phyloP scores from a whole-genome alignment of 1,140 invertebrate genomes.

The Antheraea pernyi region DNA sequence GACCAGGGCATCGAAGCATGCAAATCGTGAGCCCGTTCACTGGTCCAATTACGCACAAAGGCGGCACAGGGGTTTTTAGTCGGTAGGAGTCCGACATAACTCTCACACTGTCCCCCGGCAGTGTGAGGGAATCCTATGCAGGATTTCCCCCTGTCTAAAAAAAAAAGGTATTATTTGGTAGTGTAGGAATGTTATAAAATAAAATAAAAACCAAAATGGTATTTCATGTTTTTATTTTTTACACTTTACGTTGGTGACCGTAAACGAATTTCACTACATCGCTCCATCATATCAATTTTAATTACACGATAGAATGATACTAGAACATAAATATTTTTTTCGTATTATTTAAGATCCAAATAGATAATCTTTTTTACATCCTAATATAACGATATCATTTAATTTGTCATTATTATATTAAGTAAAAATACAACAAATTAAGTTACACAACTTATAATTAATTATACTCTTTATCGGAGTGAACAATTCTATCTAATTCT shows the following conservation, averaged over 20 bases:
- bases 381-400: constrained; percentile 78
- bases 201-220: constrained; percentile 57
- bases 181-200: not conserved
- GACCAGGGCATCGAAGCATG: too few species aligned
- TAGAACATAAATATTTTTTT: constrained; percentile 78
- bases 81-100: too few species aligned
- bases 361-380: constrained; percentile 79
- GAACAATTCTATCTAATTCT: constrained; percentile 73
- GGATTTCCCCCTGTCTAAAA: too few species aligned
- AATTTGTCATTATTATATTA: constrained; percentile 75
- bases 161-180: too few species aligned
- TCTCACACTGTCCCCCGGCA: too few species aligned
- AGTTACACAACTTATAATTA: constrained; percentile 74
- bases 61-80: too few species aligned
- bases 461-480: constrained; percentile 71
- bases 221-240: constrained; percentile 77
- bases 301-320: constrained; percentile 77
- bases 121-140: too few species aligned
- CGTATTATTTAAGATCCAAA: constrained; percentile 77
- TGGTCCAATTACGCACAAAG: too few species aligned
- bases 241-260: constrained; percentile 76
- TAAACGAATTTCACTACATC: constrained; percentile 77
- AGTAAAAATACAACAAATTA: constrained; percentile 75
- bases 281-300: constrained; percentile 70
- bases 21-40: too few species aligned